These are phyloP conservation scores for Etheostoma nigrum DNA, from an alignment of 2,797 vertebrate species.

Conservation along the genomic window DNA sequence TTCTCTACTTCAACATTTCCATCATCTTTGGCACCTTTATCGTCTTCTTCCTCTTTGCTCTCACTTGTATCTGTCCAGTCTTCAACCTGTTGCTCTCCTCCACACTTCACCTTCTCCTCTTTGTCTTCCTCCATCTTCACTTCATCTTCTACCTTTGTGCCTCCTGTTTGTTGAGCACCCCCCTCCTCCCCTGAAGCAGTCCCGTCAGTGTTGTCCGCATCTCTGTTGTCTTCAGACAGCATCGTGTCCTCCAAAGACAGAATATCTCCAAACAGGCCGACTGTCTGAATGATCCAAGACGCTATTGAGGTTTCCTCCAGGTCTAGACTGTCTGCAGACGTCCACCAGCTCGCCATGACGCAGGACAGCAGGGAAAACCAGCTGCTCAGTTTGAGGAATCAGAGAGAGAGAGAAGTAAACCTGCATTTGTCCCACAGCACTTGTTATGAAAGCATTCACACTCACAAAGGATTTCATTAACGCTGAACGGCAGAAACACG, in stretches of 20 bases:
- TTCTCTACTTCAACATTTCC: not conserved
- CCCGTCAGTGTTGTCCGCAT: not conserved
- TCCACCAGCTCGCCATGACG: conserved; percentile 64
- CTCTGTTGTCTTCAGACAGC: not conserved
- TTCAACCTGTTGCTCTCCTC: not conserved
- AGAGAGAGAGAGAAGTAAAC: not conserved
- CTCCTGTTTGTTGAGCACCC: too few species aligned
- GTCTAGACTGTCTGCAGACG: conserved; percentile 20
- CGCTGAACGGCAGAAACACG: conserved; percentile 35
- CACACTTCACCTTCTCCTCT: not conserved
- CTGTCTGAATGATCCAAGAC: conserved; percentile 48
- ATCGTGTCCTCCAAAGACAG: conserved; percentile 56
- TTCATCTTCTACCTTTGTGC: not conserved
- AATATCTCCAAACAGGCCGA: conserved; percentile 65
- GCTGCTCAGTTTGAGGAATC: not conserved
- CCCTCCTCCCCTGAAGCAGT: too few species aligned
- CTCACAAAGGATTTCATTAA: conserved; percentile 24
- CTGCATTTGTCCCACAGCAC: not conserved
- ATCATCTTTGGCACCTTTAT: not conserved
- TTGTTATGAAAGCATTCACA: not conserved
- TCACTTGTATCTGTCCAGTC: not conserved
- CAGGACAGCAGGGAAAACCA: not conserved
- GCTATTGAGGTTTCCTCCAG: conserved; percentile 42
- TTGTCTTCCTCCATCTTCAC: not conserved
- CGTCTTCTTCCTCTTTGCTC: not conserved